phyloP scores from a whole-genome alignment of 2,888 invertebrate genomes.

The Latrodectus elegans region DNA sequence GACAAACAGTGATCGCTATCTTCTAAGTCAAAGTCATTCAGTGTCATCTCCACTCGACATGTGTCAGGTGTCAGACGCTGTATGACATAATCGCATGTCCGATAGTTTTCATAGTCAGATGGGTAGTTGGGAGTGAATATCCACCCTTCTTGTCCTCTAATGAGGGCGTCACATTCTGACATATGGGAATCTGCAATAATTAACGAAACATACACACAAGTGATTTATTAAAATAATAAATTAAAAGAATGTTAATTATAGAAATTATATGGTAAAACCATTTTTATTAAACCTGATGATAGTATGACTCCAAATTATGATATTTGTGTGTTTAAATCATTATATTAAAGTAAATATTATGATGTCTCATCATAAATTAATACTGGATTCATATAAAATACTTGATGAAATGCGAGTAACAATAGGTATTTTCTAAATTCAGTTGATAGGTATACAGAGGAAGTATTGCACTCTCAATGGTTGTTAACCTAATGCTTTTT shows the following conservation, averaged over 20 bases:
- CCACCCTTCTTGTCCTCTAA: slow-evolving; percentile 68
- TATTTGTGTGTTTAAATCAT: no score
- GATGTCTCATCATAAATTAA: no score
- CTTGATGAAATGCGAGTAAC: no score
- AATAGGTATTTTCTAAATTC: no score
- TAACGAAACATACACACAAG: background rate
- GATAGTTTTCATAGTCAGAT: slow-evolving; percentile 63
- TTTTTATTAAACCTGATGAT: no score
- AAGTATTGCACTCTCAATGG: no score
- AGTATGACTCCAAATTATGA: no score
- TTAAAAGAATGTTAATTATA: background rate
- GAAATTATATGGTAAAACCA: background rate
- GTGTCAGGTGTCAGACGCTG: slow-evolving; percentile 58
- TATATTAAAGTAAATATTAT: no score
- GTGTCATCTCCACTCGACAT: slow-evolving; percentile 67
- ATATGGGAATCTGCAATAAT: background rate
- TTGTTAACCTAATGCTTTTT: no score
- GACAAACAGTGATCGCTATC: slow-evolving; percentile 68
- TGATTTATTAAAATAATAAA: background rate
- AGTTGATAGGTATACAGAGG: no score
- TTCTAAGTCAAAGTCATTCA: slow-evolving; percentile 71
- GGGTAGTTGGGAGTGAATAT: slow-evolving; percentile 71
- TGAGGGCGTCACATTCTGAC: slow-evolving; percentile 66
- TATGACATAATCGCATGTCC: slow-evolving; percentile 66
- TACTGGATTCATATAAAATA: no score